phyloP scores from a whole-genome alignment of 35 echinoderm and acorn worm species.

The Amphiura filiformis region DNA sequence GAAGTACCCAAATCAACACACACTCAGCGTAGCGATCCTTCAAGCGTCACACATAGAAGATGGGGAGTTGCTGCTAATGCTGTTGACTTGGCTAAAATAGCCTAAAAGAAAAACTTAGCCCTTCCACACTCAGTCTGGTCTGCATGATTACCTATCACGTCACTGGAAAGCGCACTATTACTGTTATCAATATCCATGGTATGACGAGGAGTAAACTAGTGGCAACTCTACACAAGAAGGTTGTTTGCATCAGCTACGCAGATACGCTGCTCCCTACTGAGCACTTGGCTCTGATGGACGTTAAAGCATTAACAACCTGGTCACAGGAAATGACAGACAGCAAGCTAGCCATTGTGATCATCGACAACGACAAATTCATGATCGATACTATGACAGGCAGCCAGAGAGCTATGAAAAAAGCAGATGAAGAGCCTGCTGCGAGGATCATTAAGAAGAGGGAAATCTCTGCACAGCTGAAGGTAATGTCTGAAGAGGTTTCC shows the following conservation, averaged over 20 bases:
- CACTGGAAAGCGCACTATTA: not conserved
- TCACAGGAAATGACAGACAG: not conserved
- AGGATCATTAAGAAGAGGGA: not conserved
- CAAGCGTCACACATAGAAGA: not conserved
- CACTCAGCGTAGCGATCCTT: no score
- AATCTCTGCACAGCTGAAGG: not conserved
- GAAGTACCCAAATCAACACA: no score
- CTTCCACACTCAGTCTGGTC: slow-evolving; percentile 18
- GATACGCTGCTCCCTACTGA: not conserved
- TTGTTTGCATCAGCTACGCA: slow-evolving; percentile 36
- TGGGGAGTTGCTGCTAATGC: slow-evolving; percentile 1
- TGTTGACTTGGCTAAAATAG: slow-evolving; percentile 15
- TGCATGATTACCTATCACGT: slow-evolving; percentile 5
- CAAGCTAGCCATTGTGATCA: slow-evolving; percentile 35
- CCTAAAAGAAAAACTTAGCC: not conserved
- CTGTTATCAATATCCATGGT: not conserved
- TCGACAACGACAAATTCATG: slow-evolving; percentile 43
- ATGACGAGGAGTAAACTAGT: not conserved
- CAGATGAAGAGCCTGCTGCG: not conserved
- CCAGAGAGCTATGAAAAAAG: slow-evolving; percentile 17
- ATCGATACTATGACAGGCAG: slow-evolving; percentile 37
- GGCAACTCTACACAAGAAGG: slow-evolving; percentile 19
- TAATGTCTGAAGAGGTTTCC: not conserved
- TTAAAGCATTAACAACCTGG: slow-evolving; percentile 25
- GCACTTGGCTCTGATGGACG: slow-evolving; percentile 28